Conservation (phyloP, 1,140 invertebrate species). For the Telenomus remus region DNA sequence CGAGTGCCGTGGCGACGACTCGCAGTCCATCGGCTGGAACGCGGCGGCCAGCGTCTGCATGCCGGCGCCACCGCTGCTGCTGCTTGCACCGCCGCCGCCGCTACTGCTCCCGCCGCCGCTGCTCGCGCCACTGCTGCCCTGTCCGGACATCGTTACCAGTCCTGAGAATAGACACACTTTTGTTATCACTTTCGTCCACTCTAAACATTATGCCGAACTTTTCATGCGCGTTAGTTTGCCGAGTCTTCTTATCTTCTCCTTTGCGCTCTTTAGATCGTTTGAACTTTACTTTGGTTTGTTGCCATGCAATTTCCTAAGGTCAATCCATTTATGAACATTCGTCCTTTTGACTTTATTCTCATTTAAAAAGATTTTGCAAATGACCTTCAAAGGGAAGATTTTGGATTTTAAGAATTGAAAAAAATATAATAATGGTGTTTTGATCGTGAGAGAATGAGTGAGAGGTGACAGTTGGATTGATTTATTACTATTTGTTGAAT, state of each 20-base stretch:
- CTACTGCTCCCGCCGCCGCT: slow-evolving; percentile 62
- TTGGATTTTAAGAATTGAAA: too few species aligned
- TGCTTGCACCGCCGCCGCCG: slow-evolving; percentile 62
- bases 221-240: slow-evolving; percentile 26
- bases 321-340: slow-evolving; percentile 12
- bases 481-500: neutral
- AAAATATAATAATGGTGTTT: too few species aligned
- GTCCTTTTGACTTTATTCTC: too few species aligned
- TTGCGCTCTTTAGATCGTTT: neutral
- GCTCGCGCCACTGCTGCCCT: slow-evolving; percentile 71
- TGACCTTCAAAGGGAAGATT: too few species aligned
- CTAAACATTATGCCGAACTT: slow-evolving; percentile 1
- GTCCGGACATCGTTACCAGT: slow-evolving; percentile 75
- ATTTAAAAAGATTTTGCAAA: too few species aligned
- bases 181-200: neutral
- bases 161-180: slow-evolving; percentile 63
- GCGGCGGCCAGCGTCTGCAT: slow-evolving; percentile 68
- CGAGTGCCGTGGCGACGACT: slow-evolving; percentile 72
- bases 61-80: slow-evolving; percentile 60
- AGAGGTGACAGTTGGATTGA: too few species aligned
- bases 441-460: too few species aligned
- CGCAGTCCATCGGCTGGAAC: slow-evolving; percentile 76
- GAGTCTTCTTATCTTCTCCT: slow-evolving; percentile 5
- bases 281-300: neutral
- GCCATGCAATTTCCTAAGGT: slow-evolving; percentile 16